Base-by-base conservation (phyloP, 2,113 vertebrate genomes). In the Carettochelys insculpta region DNA sequence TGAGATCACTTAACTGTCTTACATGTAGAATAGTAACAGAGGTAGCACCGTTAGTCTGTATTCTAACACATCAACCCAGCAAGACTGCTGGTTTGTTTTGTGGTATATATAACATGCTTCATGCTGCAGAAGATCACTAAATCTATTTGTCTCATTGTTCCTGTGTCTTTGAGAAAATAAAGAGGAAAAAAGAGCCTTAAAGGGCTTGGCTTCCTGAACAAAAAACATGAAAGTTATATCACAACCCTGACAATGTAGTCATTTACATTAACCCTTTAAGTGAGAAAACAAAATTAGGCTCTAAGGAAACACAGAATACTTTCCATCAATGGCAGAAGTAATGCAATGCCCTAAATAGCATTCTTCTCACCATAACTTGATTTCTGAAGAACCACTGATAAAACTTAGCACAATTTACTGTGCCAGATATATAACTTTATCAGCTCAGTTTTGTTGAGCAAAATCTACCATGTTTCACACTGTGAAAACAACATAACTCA, bases 1-100 rank as follows among this genome's bases (percentile, higher is more conserved):
- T 52, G 80, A 88, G 31, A 88, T 89, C 6, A 82, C 19, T 95
- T 87, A 86, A 34, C 43, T 34, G 83, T 81, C 20, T 86, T 61
- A 24, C 1, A n/a, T 1, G 0, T n/a, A n/a, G n/a, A n/a, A n/a
- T n/a, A n/a, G n/a, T n/a, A n/a, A n/a, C n/a, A n/a, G n/a, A n/a
- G n/a, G n/a, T n/a, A n/a, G n/a, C n/a, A n/a, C n/a, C n/a, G n/a
- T n/a, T n/a, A n/a, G n/a, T n/a, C n/a, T n/a, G n/a, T n/a, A n/a
- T n/a, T n/a, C n/a, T n/a, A n/a, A n/a, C n/a, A n/a, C n/a, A n/a
- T n/a, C n/a, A n/a, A n/a, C n/a, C n/a, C n/a, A n/a, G n/a, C n/a
- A n/a, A n/a, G n/a, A n/a, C n/a, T n/a, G n/a, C n/a, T n/a, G n/a
- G n/a, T n/a, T n/a, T n/a, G n/a, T n/a, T n/a, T n/a, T n/a, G n/a